Conservation (phyloP, 2,888 invertebrate species). For the Hirtodrosophila histrioides region DNA sequence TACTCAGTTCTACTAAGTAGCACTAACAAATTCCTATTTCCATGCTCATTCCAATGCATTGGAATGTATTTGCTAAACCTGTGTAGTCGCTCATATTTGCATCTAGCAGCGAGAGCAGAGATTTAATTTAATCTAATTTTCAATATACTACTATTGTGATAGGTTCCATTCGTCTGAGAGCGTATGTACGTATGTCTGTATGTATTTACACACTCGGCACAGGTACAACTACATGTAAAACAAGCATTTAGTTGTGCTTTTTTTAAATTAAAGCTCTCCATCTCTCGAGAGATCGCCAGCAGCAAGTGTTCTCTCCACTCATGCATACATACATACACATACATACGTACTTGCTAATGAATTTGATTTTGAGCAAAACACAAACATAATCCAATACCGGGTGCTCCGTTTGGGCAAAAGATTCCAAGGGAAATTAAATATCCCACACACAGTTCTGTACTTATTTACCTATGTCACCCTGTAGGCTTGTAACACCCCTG, state of each 20-base stretch:
- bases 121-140: conserved; percentile 32
- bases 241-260: neutral
- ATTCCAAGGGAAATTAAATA: no score
- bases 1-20: neutral
- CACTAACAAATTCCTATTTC: neutral
- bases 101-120: conserved; percentile 4
- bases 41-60: conserved; percentile 2
- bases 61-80: conserved; percentile 7
- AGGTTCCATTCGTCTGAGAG: no score
- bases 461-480: conserved; percentile 12
- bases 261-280: neutral
- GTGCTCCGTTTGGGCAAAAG: conserved; percentile 18
- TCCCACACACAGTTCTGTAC: neutral
- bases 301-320: conserved; percentile 7
- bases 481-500: neutral
- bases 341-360: conserved; percentile 28
- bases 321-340: no score
- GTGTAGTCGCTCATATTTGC: neutral
- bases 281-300: neutral
- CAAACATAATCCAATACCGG: conserved; percentile 33
- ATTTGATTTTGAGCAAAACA: conserved; percentile 35
- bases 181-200: neutral
- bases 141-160: conserved; percentile 34
- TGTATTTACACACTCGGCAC: conserved; percentile 13
- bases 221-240: neutral